Evolutionary conservation across 2,113 vertebrate species (phyloP), one percentile per base, ranked within the genome.

Genomic region (Sphaerodactylus townsendi): DNA sequence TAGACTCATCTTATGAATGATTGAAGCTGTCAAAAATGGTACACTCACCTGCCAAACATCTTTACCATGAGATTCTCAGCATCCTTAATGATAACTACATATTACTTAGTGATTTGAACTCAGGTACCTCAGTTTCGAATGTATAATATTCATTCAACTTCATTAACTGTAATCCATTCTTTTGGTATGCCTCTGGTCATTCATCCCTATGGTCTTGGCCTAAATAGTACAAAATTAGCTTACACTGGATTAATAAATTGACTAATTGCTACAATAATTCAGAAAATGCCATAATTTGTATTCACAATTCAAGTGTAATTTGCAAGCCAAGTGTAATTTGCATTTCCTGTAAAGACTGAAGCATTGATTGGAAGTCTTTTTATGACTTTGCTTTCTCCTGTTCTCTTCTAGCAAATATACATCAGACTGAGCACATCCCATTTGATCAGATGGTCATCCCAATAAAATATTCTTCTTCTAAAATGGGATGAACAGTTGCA

Each of bases 391-490:
- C 25, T 90, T 84, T n/a, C 87, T 93, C 30, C 86, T 71, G n/a
- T 82, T 56, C 1, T 87, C 59, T 87, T 92, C 92, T 39, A 0
- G 2, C 81, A 89, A 91, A 94, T 92, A 94, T 91, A 93, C 89
- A 91, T 84, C 84, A 25, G 91, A 77, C 62, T 44, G 73, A 91
- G 65, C 53, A 90, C 85, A 91, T 91, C 91, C 86, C 83, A 81
- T 92, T 93, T 94, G 68, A 87, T 95, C 89, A 91, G 84, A 90
- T 92, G 85, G 89, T 88, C 91, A 93, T 80, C 86, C 84, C 83
- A 82, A 81, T 94, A 93, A 94, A 92, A 92, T 96, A 94, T 93
- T 93, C 92, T 90, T 91, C 83, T 94, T 94, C 74, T 90, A 84
- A 91, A 85, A 94, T 82, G 77, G 80, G 77, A 89, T 82, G 82